A percentile compares a stretch with the other conserved stretches of the same genome.
Evolutionary conservation across 2,113 vertebrate genomes (phyloP).

Genomic region (Leiothrix lutea): DNA sequence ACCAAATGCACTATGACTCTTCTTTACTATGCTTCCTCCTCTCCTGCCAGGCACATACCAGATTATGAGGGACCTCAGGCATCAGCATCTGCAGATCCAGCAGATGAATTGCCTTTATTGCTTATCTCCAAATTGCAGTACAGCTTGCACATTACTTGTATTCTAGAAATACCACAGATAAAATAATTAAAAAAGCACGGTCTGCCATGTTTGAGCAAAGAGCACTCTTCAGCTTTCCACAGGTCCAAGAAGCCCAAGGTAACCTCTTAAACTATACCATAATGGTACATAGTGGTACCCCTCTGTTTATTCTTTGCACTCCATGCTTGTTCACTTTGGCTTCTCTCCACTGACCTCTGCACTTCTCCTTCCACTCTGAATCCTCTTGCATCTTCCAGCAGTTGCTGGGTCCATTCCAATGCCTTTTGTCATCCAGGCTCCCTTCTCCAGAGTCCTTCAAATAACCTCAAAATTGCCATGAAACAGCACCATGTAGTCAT

Average conservation of each 20-base stretch:
- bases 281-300: not conserved
- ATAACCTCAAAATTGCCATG: not conserved
- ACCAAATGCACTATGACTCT: not conserved
- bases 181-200: not conserved
- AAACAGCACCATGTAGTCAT: not conserved
- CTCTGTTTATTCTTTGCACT: not conserved
- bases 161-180: not conserved
- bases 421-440: not conserved
- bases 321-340: not conserved
- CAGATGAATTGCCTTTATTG: not conserved
- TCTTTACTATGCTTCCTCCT: not conserved
- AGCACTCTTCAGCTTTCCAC: not conserved
- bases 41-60: not conserved
- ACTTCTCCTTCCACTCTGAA: not conserved
- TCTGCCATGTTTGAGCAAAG: not conserved
- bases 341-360: not conserved
- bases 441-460: not conserved
- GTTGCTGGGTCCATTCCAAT: not conserved
- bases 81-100: not conserved
- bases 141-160: not conserved
- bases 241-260: not conserved
- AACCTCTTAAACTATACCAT: not conserved
- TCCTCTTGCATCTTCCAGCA: not conserved
- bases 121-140: not conserved
- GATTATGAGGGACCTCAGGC: not conserved